Conservation (phyloP, 1,140 invertebrate species). For the Zelostemma sp. region DNA sequence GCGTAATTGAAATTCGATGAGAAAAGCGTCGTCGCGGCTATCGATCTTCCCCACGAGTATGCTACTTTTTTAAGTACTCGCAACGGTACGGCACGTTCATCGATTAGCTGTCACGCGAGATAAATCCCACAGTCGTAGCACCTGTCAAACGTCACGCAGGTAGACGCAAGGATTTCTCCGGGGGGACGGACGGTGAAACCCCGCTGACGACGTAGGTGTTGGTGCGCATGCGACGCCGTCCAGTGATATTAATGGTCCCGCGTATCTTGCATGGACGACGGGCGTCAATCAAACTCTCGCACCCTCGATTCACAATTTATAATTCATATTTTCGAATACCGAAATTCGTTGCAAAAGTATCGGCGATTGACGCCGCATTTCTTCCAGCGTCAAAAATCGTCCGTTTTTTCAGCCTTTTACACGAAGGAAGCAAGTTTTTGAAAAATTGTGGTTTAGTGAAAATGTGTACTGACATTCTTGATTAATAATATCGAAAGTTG, state of each 20-base stretch:
- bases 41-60: constrained; percentile 14
- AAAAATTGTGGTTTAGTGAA: no score
- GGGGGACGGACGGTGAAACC: constrained; percentile 37
- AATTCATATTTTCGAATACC: no score
- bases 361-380: no score
- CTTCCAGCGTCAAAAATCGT: no score
- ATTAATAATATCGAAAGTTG: no score
- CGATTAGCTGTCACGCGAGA: constrained; percentile 49
- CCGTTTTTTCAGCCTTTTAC: no score
- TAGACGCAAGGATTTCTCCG: constrained; percentile 38
- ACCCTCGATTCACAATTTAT: constrained; percentile 3
- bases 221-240: constrained; percentile 28
- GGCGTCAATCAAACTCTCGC: constrained; percentile 40
- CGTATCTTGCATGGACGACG: constrained; percentile 42
- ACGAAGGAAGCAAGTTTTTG: no score
- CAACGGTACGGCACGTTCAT: constrained; percentile 31
- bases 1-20: constrained; percentile 20
- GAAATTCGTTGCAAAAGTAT: no score
- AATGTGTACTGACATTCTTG: no score
- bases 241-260: constrained; percentile 56
- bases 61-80: constrained; percentile 22
- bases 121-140: constrained; percentile 42
- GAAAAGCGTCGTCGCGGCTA: constrained; percentile 7
- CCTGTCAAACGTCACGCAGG: constrained; percentile 56
- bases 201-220: constrained; percentile 60